Evolutionary conservation across 2,888 invertebrate species (phyloP), one percentile per base, ranked within the genome.

Genomic region (Homarus gammarus): DNA sequence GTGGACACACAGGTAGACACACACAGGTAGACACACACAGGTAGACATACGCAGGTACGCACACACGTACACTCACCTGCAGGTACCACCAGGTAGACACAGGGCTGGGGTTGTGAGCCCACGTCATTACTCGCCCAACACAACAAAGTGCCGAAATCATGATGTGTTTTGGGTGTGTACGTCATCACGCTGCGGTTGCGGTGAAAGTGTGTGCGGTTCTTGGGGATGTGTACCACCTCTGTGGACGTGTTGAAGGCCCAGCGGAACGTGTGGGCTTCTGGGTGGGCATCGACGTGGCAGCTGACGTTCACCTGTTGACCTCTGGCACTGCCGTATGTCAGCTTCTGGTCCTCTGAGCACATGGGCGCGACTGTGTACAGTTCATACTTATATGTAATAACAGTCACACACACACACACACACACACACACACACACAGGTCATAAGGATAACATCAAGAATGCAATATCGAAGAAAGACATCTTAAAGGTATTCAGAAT

Each of bases 71-170:
- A 84, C 89, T 92, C 88, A 92, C 92, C 92, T 90, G 94, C 97
- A 93, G 97, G 96, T 93, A 97, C 95, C 18, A 97, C 95, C 94
- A 97, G 97, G 94, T 97, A 98, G 93, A 97, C 95, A 93, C 98
- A 98, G 0, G 98, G 97, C 90, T 96, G 95, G 93, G 96, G 96
- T 94, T 97, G 97, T 93, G 95, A 95, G 31, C 98, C 98, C 87
- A 98, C 97, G 44, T 96, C 95, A 94, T 98, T 98, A 93, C 96
- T 96, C 18, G 97, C 98, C 95, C 97, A 97, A 94, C 98, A 98
- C 87, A 97, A 96, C 91, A 98, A 95, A 27, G 97, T 97, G 6
- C 98, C 97, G 93, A 98, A 98, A 94, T 98, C 97, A 95, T 97
- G 96, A 94, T 98, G 97, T 27, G 97, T 96, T 61, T 96, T 95